phyloP scores from a whole-genome alignment of 2,888 invertebrate genomes.

The Rhorus exstirpatorius region DNA sequence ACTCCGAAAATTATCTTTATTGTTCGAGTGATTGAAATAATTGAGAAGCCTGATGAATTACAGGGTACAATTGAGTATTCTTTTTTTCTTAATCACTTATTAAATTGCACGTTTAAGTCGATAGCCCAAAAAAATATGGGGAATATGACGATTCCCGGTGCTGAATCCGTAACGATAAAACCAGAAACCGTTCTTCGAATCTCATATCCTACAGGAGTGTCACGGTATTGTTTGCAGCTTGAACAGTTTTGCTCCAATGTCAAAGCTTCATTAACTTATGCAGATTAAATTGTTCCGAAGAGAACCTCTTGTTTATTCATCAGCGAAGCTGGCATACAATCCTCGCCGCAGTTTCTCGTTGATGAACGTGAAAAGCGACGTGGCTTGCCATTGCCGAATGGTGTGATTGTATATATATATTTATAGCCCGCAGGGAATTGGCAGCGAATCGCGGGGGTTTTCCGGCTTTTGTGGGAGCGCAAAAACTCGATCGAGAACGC shows the following conservation, averaged over 20 bases:
- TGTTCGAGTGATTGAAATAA: no score
- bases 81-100: no score
- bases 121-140: no score
- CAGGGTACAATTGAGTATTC: no score
- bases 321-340: slow-evolving; percentile 58
- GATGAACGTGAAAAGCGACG: slow-evolving; percentile 37
- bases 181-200: not conserved
- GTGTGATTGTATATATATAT: not conserved
- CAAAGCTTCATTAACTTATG: slow-evolving; percentile 77
- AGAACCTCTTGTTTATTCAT: slow-evolving; percentile 79
- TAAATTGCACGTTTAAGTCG: no score
- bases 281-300: slow-evolving; percentile 81
- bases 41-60: no score
- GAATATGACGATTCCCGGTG: no score
- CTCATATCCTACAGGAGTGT: slow-evolving; percentile 1
- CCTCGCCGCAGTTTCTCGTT: slow-evolving; percentile 7
- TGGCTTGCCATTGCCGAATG: slow-evolving; percentile 16
- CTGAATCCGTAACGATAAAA: not conserved
- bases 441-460: slow-evolving; percentile 8
- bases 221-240: not conserved
- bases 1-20: no score
- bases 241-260: slow-evolving; percentile 7
- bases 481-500: slow-evolving; percentile 20
- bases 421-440: not conserved
- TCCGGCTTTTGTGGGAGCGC: slow-evolving; percentile 16